Base-by-base conservation (phyloP, 1,140 invertebrate species). In the Oscheius sp. region DNA sequence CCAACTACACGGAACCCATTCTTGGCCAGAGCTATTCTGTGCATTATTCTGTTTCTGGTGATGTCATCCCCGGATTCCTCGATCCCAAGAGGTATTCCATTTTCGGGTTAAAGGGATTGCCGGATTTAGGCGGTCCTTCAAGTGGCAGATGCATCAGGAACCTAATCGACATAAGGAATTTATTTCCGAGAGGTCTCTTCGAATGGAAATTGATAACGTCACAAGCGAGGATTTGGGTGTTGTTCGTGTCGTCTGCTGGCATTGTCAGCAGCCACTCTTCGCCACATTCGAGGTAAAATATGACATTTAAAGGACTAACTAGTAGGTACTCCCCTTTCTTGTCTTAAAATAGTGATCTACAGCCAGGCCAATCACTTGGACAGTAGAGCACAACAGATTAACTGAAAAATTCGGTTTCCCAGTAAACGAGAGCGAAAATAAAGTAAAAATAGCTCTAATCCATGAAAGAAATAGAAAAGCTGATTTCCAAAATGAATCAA, bases 171-270 rank as follows among this genome's bases (percentile, higher is more conserved):
- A 64, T 20, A 31, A 55, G 35, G 70, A 73, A 45, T 13, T 23
- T 7, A 38, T 73, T 15, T 26, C 20, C 3, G 18, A 49, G 4
- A 7, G 3, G 2, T 26, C n/a, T 35, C 42, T 62, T 20, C 38
- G 42, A 20, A 29, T 73, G 28, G 29, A 42, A 10, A 65, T 73
- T 2, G 36, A 31, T 29, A 58, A 58, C 35, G 34, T 73, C 38
- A 23, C 38, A 4, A 10, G 46, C 29, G 70, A 64, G 4, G 68
- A 75, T 29, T 29, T 75, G 36, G 74, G 74, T 2, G 13, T 59
- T 10, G 52, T 75, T 31, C 61, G 32, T 23, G 63, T 64, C 1
- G 42, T 36, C 7, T 75, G 74, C 28, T 75, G 74, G 74, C 74
- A 75, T 46, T 75, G 74, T 42, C 32, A 42, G 3, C 23, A 71